Evolutionary conservation across 2,797 vertebrate genomes (phyloP), one percentile per base, ranked within the genome.

Genomic region (Parauchenoglanis punctatus): DNA sequence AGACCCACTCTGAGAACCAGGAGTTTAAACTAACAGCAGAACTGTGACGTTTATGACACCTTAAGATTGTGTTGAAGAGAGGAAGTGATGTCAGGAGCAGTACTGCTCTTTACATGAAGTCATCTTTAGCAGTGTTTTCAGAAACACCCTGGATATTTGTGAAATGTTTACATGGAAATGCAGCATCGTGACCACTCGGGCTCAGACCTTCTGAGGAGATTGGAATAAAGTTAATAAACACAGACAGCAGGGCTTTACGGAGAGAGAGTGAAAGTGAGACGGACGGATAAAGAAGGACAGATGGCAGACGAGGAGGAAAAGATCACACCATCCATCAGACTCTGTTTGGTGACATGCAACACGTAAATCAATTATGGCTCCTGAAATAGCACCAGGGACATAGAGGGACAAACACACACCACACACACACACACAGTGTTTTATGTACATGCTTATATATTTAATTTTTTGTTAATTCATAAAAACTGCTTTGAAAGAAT

Each of bases 321-420:
- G 46, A 85, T 83, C 46, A 83, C 54, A 80, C 20, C 84, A 87
- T 86, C 82, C 67, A 86, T 86, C 89, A 84, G 84, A 56, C 7
- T 56, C 75, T 65, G 72, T 73, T 44, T 10, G 40, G 70, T 78
- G 81, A 70, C 35, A 73, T 15, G 80, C 59, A 65, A 70, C 25
- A 83, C 17, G 15, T 77, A 83, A 86, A 90, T 90, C 87, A 86
- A 87, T 90, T 87, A 88, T 44, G 68, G 67, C n/a, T 23, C 85
- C 77, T 76, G 84, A 85, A 90, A 88, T 88, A 88, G 73, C 80
- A 70, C 52, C 18, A 1, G 31, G 46, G 77, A 59, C 4, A 13
- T 31, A 18, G 20, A 40, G 0, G 5, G 1, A 56, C 15, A 31
- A n/a, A 80, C 77, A 80, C 77, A 58, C 25, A 54, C 46, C 76